phyloP scores from a whole-genome alignment of 2,797 vertebrate species.

The Eidolon dupreanum region DNA sequence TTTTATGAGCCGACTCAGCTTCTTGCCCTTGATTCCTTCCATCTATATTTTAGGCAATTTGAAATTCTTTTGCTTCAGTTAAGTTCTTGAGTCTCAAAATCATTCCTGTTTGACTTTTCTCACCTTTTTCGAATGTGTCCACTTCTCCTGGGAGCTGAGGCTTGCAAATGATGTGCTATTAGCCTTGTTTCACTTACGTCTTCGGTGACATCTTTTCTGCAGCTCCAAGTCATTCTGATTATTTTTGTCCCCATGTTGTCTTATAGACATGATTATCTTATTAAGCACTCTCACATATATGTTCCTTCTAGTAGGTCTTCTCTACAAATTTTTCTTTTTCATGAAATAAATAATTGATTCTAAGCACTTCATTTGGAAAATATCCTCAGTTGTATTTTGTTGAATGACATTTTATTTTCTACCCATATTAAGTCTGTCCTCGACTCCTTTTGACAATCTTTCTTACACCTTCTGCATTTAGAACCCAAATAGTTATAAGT shows the following conservation, averaged over 20 bases:
- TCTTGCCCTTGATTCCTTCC: neutral
- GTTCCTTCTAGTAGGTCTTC: neutral
- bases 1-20: neutral
- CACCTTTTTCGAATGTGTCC: neutral
- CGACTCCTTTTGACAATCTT: conserved; percentile 51
- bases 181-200: neutral
- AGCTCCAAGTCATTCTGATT: neutral
- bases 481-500: conserved; percentile 45
- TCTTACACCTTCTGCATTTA: conserved; percentile 45
- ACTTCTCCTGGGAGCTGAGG: neutral
- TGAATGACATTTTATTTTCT: conserved; percentile 39
- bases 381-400: conserved; percentile 38
- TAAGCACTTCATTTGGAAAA: neutral
- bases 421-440: conserved; percentile 3
- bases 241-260: neutral
- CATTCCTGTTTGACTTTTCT: neutral
- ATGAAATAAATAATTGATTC: conserved; percentile 36
- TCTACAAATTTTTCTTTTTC: neutral
- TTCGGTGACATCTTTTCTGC: neutral
- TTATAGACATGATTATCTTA: neutral
- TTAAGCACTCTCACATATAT: neutral
- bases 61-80: neutral
- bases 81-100: neutral
- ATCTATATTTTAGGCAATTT: neutral
- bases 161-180: neutral